Conservation (phyloP, 2,797 vertebrate species). For the Chiroxiphia lanceolata region DNA sequence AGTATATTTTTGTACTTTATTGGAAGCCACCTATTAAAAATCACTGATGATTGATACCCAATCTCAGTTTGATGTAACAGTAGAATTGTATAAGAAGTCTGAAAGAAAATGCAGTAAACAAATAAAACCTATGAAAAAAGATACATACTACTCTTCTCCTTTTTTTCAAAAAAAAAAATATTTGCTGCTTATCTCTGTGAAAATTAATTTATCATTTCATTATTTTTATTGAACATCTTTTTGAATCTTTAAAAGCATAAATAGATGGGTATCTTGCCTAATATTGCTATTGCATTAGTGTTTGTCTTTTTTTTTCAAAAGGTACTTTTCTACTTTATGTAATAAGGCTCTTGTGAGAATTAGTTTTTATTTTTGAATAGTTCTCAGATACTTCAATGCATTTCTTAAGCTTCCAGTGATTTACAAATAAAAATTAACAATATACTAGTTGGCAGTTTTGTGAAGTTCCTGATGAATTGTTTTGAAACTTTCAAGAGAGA, state of each 20-base stretch:
- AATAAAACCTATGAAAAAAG: neutral
- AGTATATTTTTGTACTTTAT: neutral
- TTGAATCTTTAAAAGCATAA: neutral
- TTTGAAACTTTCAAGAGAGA: neutral
- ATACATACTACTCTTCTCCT: neutral
- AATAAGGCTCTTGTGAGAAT: neutral
- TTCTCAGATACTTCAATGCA: neutral
- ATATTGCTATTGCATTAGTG: neutral
- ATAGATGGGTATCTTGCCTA: neutral
- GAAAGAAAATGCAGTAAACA: neutral
- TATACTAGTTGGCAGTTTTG: neutral
- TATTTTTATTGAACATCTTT: neutral
- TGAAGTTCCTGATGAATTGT: neutral
- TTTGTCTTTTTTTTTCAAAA: neutral
- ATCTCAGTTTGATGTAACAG: fast-evolving
- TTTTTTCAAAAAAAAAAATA: neutral
- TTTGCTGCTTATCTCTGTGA: neutral
- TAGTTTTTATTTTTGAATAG: neutral
- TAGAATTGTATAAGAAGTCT: neutral
- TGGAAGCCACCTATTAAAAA: neutral
- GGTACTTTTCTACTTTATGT: neutral
- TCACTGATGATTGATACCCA: neutral
- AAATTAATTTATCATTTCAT: neutral
- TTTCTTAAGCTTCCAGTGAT: neutral
- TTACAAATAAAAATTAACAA: neutral